phyloP scores from a whole-genome alignment of 2,797 vertebrate genomes.

The Peromyscus melanophrys region DNA sequence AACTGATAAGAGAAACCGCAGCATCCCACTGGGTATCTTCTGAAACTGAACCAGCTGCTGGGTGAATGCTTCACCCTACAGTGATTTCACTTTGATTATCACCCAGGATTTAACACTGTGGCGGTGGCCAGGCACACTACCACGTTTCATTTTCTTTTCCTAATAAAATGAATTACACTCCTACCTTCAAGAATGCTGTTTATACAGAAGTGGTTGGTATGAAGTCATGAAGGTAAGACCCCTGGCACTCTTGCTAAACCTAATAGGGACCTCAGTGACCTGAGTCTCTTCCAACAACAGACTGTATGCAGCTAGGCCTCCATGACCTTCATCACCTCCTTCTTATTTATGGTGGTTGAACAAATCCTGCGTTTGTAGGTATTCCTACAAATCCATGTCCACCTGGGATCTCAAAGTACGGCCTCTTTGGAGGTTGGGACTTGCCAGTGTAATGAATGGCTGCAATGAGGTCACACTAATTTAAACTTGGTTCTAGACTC shows the following conservation, averaged over 20 bases:
- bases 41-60: conserved; percentile 7
- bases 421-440: not conserved
- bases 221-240: fast-evolving
- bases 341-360: not conserved
- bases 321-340: not conserved
- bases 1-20: conserved; percentile 77
- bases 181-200: not conserved
- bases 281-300: not conserved
- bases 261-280: fast-evolving
- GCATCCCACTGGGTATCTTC: conserved; percentile 36
- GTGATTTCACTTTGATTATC: conserved; percentile 68
- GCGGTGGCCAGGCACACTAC: fast-evolving
- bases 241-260: fast-evolving
- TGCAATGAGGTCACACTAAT: not conserved
- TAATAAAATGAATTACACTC: not conserved
- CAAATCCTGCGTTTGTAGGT: not conserved
- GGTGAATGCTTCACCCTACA: not conserved
- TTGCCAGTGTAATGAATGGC: not conserved
- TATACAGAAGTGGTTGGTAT: fast-evolving
- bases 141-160: fast-evolving
- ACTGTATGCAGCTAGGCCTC: fast-evolving
- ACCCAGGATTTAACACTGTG: fast-evolving
- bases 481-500: not conserved
- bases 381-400: not conserved
- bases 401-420: not conserved